Evolutionary conservation across 2,797 vertebrate genomes (phyloP).

Genomic region (Paguma larvata): DNA sequence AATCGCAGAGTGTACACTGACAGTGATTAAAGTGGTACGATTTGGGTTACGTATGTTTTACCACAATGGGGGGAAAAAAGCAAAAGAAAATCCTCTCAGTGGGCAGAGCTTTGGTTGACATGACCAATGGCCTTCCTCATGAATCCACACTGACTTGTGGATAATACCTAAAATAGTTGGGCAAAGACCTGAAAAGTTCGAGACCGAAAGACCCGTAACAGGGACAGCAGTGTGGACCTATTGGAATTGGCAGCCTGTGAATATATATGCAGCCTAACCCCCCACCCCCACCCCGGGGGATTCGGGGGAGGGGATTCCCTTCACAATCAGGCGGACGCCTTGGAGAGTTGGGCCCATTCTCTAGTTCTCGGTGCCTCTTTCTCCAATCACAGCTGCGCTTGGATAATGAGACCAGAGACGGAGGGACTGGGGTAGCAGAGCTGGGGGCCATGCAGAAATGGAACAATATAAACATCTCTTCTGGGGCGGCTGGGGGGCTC

Average conservation of each 20-base stretch:
- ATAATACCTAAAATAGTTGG: not conserved
- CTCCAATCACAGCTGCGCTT: not conserved
- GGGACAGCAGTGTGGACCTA: not conserved
- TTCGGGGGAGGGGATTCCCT: not conserved
- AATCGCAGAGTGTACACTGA: not conserved
- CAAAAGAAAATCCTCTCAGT: not conserved
- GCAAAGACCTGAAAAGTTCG: not conserved
- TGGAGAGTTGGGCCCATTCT: not conserved
- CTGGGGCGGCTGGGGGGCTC: too few species aligned
- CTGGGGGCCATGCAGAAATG: not conserved
- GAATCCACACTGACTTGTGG: not conserved
- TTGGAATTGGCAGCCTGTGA: not conserved
- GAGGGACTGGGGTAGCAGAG: not conserved
- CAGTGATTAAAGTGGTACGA: not conserved
- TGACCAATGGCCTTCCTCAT: not conserved
- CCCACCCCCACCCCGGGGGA: not conserved
- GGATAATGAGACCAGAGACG: not conserved
- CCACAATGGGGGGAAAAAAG: not conserved
- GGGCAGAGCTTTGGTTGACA: not conserved
- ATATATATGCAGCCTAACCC: not conserved
- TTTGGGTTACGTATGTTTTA: not conserved
- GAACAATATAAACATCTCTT: not conserved
- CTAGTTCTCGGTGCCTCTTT: not conserved
- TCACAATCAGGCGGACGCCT: too few species aligned
- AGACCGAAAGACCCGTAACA: not conserved